Evolutionary conservation across 1,140 invertebrate species (phyloP).

Genomic region (Lethrus apterus): DNA sequence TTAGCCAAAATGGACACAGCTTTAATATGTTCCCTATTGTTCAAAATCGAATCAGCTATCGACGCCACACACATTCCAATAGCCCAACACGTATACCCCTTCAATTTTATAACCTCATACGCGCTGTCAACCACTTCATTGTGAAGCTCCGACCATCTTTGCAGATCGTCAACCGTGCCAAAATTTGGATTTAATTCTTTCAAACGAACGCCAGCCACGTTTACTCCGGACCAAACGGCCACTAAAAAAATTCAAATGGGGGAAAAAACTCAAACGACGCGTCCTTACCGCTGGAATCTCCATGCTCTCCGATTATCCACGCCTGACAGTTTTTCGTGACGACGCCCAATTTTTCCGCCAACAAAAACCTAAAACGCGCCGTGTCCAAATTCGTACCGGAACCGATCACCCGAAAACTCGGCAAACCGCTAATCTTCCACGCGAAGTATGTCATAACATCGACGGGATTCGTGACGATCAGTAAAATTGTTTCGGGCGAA

Average conservation of each 20-base stretch:
- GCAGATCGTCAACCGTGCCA: constrained; percentile 60
- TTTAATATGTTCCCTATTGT: constrained; percentile 67
- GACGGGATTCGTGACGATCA: constrained; percentile 87
- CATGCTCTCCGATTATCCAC: constrained; percentile 85
- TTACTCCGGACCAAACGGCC: constrained; percentile 85
- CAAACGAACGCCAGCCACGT: constrained; percentile 76
- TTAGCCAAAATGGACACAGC: constrained; percentile 71
- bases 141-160: constrained; percentile 71
- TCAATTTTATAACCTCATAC: constrained; percentile 80
- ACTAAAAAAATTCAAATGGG: too few species aligned
- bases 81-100: constrained; percentile 82
- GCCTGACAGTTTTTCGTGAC: constrained; percentile 78
- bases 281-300: constrained; percentile 63
- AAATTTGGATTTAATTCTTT: constrained; percentile 65
- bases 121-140: constrained; percentile 73
- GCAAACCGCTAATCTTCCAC: constrained; percentile 85
- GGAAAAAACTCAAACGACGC: constrained; percentile 3
- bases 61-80: constrained; percentile 73
- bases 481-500: constrained; percentile 75
- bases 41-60: constrained; percentile 61
- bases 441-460: constrained; percentile 89
- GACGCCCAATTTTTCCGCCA: constrained; percentile 72
- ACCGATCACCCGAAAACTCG: constrained; percentile 78
- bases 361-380: constrained; percentile 78
- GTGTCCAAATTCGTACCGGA: constrained; percentile 89